Base-by-base conservation (phyloP, 2,888 invertebrate species). In the Plagiodera versicolora region DNA sequence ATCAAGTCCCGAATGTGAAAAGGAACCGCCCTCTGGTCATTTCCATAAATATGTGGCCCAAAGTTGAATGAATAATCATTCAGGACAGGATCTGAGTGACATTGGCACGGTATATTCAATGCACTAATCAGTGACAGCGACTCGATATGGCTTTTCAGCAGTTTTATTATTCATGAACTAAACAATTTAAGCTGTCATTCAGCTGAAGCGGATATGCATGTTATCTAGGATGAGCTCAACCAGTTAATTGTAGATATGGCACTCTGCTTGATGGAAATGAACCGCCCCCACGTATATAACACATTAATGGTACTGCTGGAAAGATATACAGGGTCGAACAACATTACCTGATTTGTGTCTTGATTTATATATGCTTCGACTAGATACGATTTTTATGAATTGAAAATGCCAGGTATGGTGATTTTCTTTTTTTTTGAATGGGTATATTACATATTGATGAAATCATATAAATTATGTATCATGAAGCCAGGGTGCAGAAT, bases 121-220 rank as follows among this genome's bases (percentile, higher is more conserved):
- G 66, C 65, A 69, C 67, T 19, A 58, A 61, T 60, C 61, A 59
- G 56, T 65, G 68, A 66, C 66, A 69, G 61, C 53, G 53, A 62
- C 65, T 56, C 56, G 67, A 60, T 57, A 67, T 67, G 56, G 67
- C 65, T 66, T 69, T 70, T 70, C 66, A 53, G 50, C 60, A 62
- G 61, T 68, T 70, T 70, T 70, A 70, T 69, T 67, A 70, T 70
- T 70, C 66, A 70, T 65, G 67, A 67, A 66, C 63, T 54, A 56
- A 64, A 52, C 61, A 71, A 71, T 72, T 72, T 68, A 67, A 67
- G 61, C 67, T 65, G 67, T 67, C 71, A 69, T 71, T 70, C 65
- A 67, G 53, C 59, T 19, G 62, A 66, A 68, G 67, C 67, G 69
- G 58, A 62, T 70, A 67, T 67, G 64, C 68, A 65, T 70, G 72